Conservation (phyloP, 1,140 invertebrate genomes). For the Anadara kagoshimensis region DNA sequence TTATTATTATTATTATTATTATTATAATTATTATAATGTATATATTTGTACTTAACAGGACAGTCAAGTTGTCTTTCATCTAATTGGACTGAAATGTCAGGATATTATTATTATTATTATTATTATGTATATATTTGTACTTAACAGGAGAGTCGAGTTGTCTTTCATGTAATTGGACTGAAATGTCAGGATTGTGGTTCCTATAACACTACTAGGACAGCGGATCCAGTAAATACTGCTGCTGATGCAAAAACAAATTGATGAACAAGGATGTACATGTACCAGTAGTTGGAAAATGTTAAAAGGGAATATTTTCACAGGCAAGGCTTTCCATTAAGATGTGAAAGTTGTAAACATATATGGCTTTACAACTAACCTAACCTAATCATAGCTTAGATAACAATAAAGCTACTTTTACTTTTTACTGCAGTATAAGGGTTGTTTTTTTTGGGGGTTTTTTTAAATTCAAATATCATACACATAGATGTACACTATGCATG, state of each 20-base stretch:
- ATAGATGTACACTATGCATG: too few relatives aligned
- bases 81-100: slow-evolving; percentile 87
- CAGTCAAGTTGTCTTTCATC: slow-evolving; percentile 87
- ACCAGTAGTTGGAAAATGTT: not conserved
- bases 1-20: too few relatives aligned
- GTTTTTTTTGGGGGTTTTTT: too few relatives aligned
- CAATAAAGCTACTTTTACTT: too few relatives aligned
- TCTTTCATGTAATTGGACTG: slow-evolving; percentile 88
- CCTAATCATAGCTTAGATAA: too few relatives aligned
- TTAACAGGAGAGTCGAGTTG: slow-evolving; percentile 83
- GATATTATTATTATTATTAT: too few relatives aligned
- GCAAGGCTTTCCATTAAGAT: not conserved
- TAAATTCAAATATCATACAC: too few relatives aligned
- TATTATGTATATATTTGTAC: too few relatives aligned
- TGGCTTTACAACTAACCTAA: too few relatives aligned
- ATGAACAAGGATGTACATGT: not conserved
- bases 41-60: slow-evolving; percentile 79
- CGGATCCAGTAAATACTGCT: slow-evolving; percentile 8
- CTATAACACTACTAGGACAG: slow-evolving; percentile 81
- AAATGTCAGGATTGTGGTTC: slow-evolving; percentile 89
- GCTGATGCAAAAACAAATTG: not conserved
- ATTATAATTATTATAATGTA: too few relatives aligned
- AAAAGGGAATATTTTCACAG: too few relatives aligned
- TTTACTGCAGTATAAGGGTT: too few relatives aligned
- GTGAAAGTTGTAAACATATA: not conserved